These are phyloP conservation scores for Terebella lapidaria DNA, from an alignment of 2,888 invertebrate genomes.

Conservation along the genomic window DNA sequence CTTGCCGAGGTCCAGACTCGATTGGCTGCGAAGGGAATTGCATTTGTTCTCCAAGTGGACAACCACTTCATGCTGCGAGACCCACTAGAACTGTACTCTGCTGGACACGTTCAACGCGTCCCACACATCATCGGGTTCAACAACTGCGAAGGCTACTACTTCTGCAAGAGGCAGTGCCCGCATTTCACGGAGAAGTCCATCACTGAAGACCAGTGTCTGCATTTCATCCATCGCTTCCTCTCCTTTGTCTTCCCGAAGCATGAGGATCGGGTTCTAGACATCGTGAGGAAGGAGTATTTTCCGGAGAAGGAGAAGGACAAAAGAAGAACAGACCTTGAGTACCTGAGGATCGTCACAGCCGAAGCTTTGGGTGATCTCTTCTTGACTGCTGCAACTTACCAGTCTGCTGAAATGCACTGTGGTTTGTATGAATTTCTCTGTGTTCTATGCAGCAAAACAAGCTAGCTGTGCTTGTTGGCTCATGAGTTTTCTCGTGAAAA, in stretches of 20 bases:
- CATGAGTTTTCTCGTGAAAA: neutral
- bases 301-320: neutral
- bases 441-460: neutral
- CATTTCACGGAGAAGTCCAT: neutral
- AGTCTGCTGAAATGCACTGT: neutral
- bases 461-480: neutral
- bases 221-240: neutral
- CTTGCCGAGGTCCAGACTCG: neutral
- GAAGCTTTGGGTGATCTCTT: neutral
- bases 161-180: neutral
- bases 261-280: neutral
- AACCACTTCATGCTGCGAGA: neutral
- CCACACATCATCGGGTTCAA: neutral
- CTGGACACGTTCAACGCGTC: neutral
- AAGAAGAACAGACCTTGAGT: neutral
- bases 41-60: neutral
- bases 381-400: neutral
- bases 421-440: neutral
- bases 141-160: neutral
- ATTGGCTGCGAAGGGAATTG: neutral
- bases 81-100: neutral
- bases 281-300: neutral
- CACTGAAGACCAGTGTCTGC: neutral
- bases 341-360: neutral
- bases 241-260: neutral